Base-by-base conservation (phyloP, 2,888 invertebrate genomes). In the Tubulanus polymorphus region DNA sequence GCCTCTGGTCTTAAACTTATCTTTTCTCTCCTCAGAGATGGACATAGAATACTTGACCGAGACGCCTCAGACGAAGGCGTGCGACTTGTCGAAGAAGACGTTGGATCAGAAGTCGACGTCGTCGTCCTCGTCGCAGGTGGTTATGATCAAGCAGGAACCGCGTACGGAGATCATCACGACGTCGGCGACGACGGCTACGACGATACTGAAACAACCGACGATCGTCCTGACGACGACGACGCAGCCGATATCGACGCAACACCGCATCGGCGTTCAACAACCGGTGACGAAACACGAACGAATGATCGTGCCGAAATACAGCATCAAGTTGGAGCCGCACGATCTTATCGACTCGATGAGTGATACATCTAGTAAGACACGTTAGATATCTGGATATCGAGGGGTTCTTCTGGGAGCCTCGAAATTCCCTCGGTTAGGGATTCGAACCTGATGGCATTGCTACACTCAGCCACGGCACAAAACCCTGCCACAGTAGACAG, bases 1-100 rank as follows among this genome's bases (percentile, higher is more conserved):
- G n/a, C n/a, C n/a, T n/a, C n/a, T n/a, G n/a, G 35, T 32, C 35
- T n/a, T 32, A 32, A 32, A 10, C n/a, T 32, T 32, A 10, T n/a
- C 53, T 55, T 51, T 48, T 57, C 49, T 57, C 47, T 48, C 61
- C 60, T 15, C 63, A 91, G 92, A 92, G 72, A 89, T 91, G 87
- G 92, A 92, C 79, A 67, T 72, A 1, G 91, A 92, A 75, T 90
- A 90, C 78, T 91, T 89, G 80, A 89, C 89, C n/a, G n/a, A n/a
- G n/a, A n/a, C n/a, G n/a, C 56, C 86, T 87, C 56, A 89, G 90
- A 75, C 59, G 59, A 30, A 66, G 66, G 35, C 56, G 15, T 61
- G 67, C 10, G 87, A 90, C 61, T 85, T 90, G 76, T 85, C 84
- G 69, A 81, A 83, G 53, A 83, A 84, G 25, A 82, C 84, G 37